These are phyloP conservation scores for Scaptomyza hsui DNA, from an alignment of 1,140 invertebrate genomes.

Conservation along the genomic window DNA sequence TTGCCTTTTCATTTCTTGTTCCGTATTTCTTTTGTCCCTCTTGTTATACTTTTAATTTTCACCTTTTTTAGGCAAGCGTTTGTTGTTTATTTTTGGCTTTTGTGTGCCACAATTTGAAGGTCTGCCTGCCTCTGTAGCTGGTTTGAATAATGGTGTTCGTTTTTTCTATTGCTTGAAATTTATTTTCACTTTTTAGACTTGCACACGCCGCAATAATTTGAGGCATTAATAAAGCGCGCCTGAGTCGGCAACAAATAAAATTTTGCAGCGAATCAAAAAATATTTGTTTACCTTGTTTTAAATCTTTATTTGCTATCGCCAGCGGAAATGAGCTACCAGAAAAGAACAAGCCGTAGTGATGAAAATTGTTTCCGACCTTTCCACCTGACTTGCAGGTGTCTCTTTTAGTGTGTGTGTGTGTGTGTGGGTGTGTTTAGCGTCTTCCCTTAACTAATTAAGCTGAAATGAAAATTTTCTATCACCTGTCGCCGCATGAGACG, in stretches of 20 bases:
- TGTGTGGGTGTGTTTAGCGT: constrained; percentile 7
- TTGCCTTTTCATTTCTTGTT: constrained; percentile 14
- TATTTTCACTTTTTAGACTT: constrained; percentile 41
- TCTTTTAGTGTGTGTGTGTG: background rate
- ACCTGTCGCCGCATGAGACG: constrained; percentile 18
- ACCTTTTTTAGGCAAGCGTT: constrained; percentile 54
- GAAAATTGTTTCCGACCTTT: constrained; percentile 39
- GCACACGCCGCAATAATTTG: constrained; percentile 47
- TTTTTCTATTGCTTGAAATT: constrained; percentile 21
- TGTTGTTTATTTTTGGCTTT: constrained; percentile 23
- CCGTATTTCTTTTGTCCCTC: constrained; percentile 15
- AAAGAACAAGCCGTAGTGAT: background rate
- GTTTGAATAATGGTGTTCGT: constrained; percentile 4
- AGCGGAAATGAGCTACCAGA: constrained; percentile 26
- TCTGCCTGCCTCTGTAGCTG: background rate
- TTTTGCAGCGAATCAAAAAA: constrained; percentile 47
- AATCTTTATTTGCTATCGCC: constrained; percentile 10
- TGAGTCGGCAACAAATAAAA: constrained; percentile 66
- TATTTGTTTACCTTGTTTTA: constrained; percentile 44
- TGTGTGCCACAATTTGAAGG: constrained; percentile 4
- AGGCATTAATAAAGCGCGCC: constrained; percentile 70
- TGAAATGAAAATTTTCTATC: constrained; percentile 57
- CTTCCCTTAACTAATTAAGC: constrained; percentile 64
- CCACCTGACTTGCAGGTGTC: constrained; percentile 2
- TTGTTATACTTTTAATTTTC: constrained; percentile 72